phyloP scores from a whole-genome alignment of 2,888 invertebrate species.

The Acheta domesticus region DNA sequence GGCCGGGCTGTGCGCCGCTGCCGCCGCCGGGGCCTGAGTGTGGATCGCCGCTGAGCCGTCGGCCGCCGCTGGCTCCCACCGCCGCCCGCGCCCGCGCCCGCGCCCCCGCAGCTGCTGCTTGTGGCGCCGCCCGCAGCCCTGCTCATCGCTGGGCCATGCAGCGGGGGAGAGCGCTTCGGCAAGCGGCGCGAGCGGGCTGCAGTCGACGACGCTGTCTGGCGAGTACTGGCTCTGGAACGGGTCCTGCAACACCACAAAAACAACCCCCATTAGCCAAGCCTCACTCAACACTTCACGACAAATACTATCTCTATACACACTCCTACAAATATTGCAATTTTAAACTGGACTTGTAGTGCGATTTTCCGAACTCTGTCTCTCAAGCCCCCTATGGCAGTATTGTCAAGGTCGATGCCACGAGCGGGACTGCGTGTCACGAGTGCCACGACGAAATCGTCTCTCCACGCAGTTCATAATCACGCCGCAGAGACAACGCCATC shows the following conservation, averaged over 20 bases:
- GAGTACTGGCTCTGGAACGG: background rate
- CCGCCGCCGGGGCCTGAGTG: conserved; percentile 18
- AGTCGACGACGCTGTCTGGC: background rate
- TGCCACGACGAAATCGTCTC: too few relatives aligned
- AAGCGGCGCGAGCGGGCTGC: background rate
- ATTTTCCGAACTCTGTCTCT: too few relatives aligned
- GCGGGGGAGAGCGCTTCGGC: background rate
- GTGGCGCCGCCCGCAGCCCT: conserved; percentile 26
- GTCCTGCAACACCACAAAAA: background rate
- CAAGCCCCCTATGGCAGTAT: too few relatives aligned
- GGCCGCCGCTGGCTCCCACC: background rate
- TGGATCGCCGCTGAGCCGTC: background rate
- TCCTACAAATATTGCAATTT: too few relatives aligned
- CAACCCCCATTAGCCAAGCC: background rate
- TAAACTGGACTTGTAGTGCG: too few relatives aligned
- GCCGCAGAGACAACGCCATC: too few relatives aligned
- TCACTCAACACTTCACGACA: too few relatives aligned
- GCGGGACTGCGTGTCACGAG: too few relatives aligned
- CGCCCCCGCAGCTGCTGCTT: background rate
- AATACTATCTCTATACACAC: too few relatives aligned
- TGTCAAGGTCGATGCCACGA: too few relatives aligned
- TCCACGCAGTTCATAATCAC: too few relatives aligned
- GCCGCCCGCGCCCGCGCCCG: background rate
- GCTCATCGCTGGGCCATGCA: conserved; percentile 32
- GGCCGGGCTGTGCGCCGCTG: conserved; percentile 48